Percentiles rank a stretch among this genome's conserved stretches.
Evolutionary conservation across 2,113 vertebrate genomes (phyloP).

Genomic region (Protobothrops mucrosquamatus): DNA sequence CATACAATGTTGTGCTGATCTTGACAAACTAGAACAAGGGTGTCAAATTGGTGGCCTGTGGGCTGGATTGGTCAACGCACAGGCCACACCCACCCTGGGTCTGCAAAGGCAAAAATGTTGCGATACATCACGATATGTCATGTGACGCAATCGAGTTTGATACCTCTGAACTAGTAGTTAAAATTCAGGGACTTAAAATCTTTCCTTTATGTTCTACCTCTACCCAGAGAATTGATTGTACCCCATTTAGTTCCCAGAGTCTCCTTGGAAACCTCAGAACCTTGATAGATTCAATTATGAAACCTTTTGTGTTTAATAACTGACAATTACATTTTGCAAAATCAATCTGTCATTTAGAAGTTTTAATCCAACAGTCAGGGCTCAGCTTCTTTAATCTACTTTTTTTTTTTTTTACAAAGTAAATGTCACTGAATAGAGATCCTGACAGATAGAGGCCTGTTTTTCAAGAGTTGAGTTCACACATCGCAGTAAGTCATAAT

Average conservation of each 20-base stretch:
- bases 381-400: neutral
- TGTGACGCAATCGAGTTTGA: too few relatives aligned
- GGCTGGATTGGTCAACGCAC: too few relatives aligned
- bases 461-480: neutral
- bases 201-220: neutral
- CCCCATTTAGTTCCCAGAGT: neutral
- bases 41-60: too few relatives aligned
- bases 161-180: too few relatives aligned
- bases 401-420: neutral
- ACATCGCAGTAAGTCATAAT: neutral
- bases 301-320: slow-evolving; percentile 15
- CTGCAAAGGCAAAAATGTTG: too few relatives aligned
- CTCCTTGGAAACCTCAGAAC: slow-evolving; percentile 26
- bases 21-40: neutral
- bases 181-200: neutral
- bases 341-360: slow-evolving; percentile 30
- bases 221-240: neutral
- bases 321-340: slow-evolving; percentile 21
- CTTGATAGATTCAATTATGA: slow-evolving; percentile 9
- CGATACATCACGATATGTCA: too few relatives aligned
- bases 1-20: neutral
- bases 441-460: neutral
- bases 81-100: too few relatives aligned
- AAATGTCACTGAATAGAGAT: neutral
- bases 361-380: slow-evolving; percentile 8